Evolutionary conservation across 1,140 invertebrate genomes (phyloP), one percentile per base, ranked within the genome.

Genomic region (Mamestra configurata): DNA sequence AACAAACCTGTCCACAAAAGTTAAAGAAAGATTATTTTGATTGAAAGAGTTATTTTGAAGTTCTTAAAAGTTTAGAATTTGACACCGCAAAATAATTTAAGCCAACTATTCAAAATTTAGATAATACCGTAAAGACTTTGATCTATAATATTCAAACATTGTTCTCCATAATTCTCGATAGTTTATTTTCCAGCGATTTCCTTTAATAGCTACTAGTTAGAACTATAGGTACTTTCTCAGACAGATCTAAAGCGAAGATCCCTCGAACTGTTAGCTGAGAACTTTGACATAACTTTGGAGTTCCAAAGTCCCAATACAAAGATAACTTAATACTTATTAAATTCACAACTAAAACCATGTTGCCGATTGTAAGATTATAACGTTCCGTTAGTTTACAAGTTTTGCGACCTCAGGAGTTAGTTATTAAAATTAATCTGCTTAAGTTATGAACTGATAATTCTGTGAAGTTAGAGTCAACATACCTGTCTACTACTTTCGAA

Each of bases 341-440:
- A 57, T 77, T 59, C 43, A 24, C 55, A 77, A 77, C 72, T 80
- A 68, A 77, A 77, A 80, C 61, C 46, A 66, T 66, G 70, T 80
- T 80, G 71, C 71, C 70, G 70, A 64, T 79, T 79, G 78, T 76
- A 49, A 76, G 80, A 82, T 75, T 76, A 82, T 82, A 72, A 75
- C 77, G 79, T 82, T 76, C 77, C 61, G 61, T 79, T 82, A 79
- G 81, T 83, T 83, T 79, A 80, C 75, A 80, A 73, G 77, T 81
- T 81, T 61, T 35, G 37, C 15, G 73, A 35, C 55, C 73, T 76
- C 43, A 46, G 6, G 27, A 46, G 27, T 22, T 64, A 18, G 27
- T 35, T 49, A 31, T 76, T 64, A 31, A 46, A 24, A 64, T 64
- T 76, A 76, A 76, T 55, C 73, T 31, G 35, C 57, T 76, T 61